phyloP scores from a whole-genome alignment of 2,797 vertebrate species.

The Gallinago solitaria region DNA sequence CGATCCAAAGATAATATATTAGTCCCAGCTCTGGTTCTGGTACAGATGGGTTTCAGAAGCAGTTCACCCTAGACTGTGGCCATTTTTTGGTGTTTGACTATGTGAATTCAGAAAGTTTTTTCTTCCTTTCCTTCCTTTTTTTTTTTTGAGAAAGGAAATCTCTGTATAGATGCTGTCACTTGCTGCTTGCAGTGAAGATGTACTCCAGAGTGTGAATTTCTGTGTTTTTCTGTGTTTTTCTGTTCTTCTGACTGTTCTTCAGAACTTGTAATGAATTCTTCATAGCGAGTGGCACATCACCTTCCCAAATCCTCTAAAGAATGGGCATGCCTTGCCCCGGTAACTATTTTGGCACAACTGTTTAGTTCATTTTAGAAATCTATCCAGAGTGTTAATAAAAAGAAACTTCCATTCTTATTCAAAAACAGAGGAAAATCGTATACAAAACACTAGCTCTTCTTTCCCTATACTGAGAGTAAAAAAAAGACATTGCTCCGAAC shows the following conservation, averaged over 20 bases:
- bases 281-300: not conserved
- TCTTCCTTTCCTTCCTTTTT: not conserved
- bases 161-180: not conserved
- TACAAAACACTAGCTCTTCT: not conserved
- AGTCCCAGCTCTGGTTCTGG: not conserved
- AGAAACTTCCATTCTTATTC: not conserved
- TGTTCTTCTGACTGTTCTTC: not conserved
- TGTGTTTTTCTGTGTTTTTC: not conserved
- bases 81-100: not conserved
- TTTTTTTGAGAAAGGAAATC: not conserved
- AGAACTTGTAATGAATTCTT: not conserved
- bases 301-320: constrained; percentile 9
- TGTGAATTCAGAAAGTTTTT: not conserved
- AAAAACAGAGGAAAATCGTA: not conserved
- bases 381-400: not conserved
- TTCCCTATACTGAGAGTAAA: not conserved
- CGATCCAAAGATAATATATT: not conserved
- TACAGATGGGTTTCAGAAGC: not conserved
- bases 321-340: not conserved
- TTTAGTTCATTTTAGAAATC: not conserved
- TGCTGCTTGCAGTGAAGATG: not conserved
- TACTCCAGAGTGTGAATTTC: not conserved
- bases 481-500: not conserved
- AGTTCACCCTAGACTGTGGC: not conserved
- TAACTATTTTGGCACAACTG: not conserved